phyloP scores from a whole-genome alignment of 2,797 vertebrate species.

The Neosilurus mollespiculum region DNA sequence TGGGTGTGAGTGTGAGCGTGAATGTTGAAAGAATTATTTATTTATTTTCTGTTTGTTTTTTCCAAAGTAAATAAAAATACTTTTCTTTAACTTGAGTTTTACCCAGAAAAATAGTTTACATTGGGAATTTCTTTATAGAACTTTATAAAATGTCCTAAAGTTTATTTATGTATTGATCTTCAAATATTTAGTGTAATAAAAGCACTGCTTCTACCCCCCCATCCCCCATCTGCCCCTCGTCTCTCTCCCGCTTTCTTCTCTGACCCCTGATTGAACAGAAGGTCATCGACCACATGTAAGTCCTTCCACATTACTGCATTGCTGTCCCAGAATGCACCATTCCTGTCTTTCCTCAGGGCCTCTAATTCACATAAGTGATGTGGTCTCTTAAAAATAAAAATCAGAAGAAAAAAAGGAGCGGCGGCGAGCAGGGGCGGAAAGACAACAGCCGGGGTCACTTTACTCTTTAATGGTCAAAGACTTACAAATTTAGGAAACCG shows the following conservation, averaged over 20 bases:
- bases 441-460: constrained; percentile 63
- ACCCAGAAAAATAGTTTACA: too few species aligned
- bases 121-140: background rate
- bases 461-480: constrained; percentile 60
- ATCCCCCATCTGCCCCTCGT: background rate
- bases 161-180: background rate
- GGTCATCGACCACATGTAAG: constrained; percentile 75
- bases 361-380: constrained; percentile 67
- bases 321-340: constrained; percentile 70
- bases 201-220: background rate
- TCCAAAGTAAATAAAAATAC: too few species aligned
- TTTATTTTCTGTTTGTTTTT: too few species aligned
- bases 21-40: too few species aligned
- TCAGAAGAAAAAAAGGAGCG: constrained; percentile 7
- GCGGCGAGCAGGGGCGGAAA: constrained; percentile 36
- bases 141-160: background rate
- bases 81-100: too few species aligned
- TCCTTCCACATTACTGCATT: constrained; percentile 69
- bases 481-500: constrained; percentile 68
- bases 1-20: too few species aligned
- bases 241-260: constrained; percentile 54
- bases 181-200: background rate
- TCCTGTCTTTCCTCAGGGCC: constrained; percentile 62
- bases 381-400: constrained; percentile 59
- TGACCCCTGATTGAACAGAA: constrained; percentile 63